A percentile compares a stretch with the other conserved stretches of the same genome.
phyloP scores from a whole-genome alignment of 1,140 invertebrate genomes.

The Drosophila biarmipes region DNA sequence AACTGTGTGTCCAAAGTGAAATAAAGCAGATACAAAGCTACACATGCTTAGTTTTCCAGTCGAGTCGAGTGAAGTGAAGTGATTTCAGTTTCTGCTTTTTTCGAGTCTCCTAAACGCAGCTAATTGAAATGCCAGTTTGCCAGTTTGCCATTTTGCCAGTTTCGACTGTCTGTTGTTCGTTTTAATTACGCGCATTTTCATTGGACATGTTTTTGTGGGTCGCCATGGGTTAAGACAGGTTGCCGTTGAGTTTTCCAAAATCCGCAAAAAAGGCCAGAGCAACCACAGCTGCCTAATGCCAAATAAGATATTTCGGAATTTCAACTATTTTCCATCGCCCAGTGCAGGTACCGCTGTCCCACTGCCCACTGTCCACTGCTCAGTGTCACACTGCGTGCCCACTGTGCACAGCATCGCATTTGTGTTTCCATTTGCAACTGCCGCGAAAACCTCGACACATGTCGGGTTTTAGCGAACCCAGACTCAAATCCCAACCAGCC shows the following conservation, averaged over 20 bases:
- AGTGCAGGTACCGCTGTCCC: conserved; percentile 21
- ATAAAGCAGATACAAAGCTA: conserved; percentile 62
- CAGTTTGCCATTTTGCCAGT: conserved; percentile 12
- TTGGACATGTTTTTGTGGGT: conserved; percentile 72
- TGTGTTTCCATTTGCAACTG: not conserved
- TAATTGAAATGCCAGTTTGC: conserved; percentile 77
- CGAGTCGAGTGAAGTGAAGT: conserved; percentile 15
- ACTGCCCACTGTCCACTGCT: conserved; percentile 14
- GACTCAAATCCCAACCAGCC: conserved; percentile 15
- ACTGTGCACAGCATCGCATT: conserved; percentile 59
- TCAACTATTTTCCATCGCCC: conserved; percentile 64
- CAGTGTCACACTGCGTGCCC: conserved; percentile 46
- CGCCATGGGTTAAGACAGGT: conserved; percentile 74
- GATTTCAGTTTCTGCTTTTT: conserved; percentile 28
- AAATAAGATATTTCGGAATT: conserved; percentile 78
- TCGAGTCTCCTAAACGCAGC: conserved; percentile 49
- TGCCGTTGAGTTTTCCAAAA: conserved; percentile 53
- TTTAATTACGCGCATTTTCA: conserved; percentile 69
- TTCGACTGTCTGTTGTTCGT: conserved; percentile 39
- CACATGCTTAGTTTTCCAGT: conserved; percentile 43
- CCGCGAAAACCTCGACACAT: conserved; percentile 44
- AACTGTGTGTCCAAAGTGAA: conserved; percentile 17
- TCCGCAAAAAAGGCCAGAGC: conserved; percentile 40
- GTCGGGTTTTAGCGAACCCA: conserved; percentile 43
- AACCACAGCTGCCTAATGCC: conserved; percentile 67